Conservation (phyloP, 2,888 invertebrate genomes). For the Lathronympha strigana region DNA sequence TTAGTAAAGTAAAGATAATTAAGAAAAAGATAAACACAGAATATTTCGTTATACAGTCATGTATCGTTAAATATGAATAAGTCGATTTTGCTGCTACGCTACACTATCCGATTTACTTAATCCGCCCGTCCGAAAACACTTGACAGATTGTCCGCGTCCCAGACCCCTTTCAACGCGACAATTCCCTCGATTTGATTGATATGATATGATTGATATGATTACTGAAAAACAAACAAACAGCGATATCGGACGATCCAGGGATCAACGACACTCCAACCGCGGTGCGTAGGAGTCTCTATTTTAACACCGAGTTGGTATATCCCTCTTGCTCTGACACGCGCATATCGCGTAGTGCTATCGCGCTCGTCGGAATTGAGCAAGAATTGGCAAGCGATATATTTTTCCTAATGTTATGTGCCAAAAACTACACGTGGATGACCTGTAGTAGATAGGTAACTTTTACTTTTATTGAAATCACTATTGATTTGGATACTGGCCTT, state of each 20-base stretch:
- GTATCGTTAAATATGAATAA: no score
- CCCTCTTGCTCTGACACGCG: constrained; percentile 54
- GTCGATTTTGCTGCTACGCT: not conserved
- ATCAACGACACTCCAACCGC: constrained; percentile 74
- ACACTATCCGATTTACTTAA: constrained; percentile 1
- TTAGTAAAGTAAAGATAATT: no score
- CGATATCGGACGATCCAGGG: constrained; percentile 65
- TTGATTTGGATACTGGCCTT: not conserved
- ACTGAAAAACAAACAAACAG: constrained; percentile 64
- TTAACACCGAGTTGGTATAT: constrained; percentile 65
- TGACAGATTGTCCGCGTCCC: constrained; percentile 16
- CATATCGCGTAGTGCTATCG: constrained; percentile 51
- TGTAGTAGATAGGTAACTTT: constrained; percentile 52
- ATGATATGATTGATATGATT: constrained; percentile 57
- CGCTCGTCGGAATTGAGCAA: constrained; percentile 67
- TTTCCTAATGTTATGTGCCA: constrained; percentile 66
- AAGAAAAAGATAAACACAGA: no score
- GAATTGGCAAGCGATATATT: constrained; percentile 74
- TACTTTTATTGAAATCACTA: constrained; percentile 24
- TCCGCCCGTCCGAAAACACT: constrained; percentile 1
- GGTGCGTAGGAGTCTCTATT: constrained; percentile 81
- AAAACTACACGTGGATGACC: constrained; percentile 74
- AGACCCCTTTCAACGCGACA: constrained; percentile 25
- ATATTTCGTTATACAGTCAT: no score
- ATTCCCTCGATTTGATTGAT: constrained; percentile 40